Percentiles rank a stretch among this genome's conserved stretches.
Conservation (phyloP, 2,888 invertebrate species). For the Lithodes maja region DNA sequence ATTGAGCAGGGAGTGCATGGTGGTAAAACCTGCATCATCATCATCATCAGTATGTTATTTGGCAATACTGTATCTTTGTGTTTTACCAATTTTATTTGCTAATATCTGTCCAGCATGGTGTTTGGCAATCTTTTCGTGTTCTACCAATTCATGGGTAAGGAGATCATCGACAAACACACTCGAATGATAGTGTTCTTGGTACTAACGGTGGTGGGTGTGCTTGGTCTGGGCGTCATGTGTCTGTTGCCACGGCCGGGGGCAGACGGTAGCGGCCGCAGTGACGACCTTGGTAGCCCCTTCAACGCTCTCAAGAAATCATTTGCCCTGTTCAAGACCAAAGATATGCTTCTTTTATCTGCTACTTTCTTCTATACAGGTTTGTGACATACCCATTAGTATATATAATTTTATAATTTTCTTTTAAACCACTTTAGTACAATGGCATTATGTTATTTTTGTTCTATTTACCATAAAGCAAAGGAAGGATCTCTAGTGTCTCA, state of each 20-base stretch:
- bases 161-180: slow-evolving; percentile 82
- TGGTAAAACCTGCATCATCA: too few species aligned
- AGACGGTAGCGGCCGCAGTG: slow-evolving; percentile 51
- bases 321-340: slow-evolving; percentile 84
- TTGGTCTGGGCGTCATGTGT: slow-evolving; percentile 70
- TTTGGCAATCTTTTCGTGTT: slow-evolving; percentile 97
- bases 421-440: too few species aligned
- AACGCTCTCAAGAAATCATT: slow-evolving; percentile 85
- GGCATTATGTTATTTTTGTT: too few species aligned
- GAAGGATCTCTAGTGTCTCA: too few species aligned
- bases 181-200: slow-evolving; percentile 88
- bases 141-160: slow-evolving; percentile 89
- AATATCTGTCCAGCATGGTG: slow-evolving; percentile 84
- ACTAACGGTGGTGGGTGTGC: slow-evolving; percentile 77
- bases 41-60: too few species aligned
- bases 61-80: too few species aligned
- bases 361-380: slow-evolving; percentile 94
- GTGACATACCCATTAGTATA: not conserved
- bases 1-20: too few species aligned
- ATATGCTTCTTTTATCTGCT: slow-evolving; percentile 89
- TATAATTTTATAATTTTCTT: not conserved
- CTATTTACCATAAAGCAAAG: too few species aligned
- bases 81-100: too few species aligned
- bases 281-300: slow-evolving; percentile 60
- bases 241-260: slow-evolving; percentile 67